These are phyloP conservation scores for Actenoides lindsayi DNA, from an alignment of 2,113 vertebrate species.

Conservation along the genomic window DNA sequence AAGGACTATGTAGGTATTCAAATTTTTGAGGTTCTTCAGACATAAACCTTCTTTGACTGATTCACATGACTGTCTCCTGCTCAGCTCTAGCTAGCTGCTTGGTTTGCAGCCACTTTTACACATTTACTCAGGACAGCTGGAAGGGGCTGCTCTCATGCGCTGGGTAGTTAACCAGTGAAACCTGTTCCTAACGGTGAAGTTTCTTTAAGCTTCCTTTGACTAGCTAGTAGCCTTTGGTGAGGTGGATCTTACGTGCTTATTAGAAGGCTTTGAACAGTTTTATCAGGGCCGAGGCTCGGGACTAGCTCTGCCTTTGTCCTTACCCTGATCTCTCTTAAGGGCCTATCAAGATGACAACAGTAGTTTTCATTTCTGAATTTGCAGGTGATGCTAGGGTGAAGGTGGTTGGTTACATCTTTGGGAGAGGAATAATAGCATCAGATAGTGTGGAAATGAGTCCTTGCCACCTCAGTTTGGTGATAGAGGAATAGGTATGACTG, in stretches of 20 bases:
- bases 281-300: background rate
- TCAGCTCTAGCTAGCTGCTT: background rate
- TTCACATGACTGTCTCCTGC: background rate
- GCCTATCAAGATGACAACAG: background rate
- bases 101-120: background rate
- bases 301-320: background rate
- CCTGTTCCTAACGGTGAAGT: background rate
- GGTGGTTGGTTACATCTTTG: background rate
- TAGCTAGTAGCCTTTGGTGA: background rate
- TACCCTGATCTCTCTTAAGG: background rate
- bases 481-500: too few species aligned
- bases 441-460: background rate
- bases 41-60: background rate
- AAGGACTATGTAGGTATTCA: background rate
- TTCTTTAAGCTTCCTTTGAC: background rate
- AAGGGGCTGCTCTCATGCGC: background rate
- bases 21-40: background rate
- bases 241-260: background rate
- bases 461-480: background rate
- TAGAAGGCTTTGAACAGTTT: background rate
- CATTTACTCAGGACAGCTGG: background rate
- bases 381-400: background rate
- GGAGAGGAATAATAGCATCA: background rate
- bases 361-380: background rate
- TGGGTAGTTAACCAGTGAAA: background rate